Conservation (phyloP, 2,113 vertebrate genomes). For the Mormoops blainvillei region DNA sequence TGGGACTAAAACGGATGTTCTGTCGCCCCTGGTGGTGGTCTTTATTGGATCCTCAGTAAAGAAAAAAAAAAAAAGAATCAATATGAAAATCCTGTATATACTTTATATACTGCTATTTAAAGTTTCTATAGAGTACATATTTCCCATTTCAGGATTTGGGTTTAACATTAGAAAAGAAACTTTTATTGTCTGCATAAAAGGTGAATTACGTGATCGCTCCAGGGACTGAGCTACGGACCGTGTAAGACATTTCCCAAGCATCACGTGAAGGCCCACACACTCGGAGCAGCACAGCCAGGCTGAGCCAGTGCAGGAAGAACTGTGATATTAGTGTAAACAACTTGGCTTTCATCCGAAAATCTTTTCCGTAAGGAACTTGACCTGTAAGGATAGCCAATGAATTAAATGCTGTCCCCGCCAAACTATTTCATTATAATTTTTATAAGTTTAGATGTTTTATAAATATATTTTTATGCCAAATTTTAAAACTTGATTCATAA, state of each 20-base stretch:
- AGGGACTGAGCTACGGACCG: background rate
- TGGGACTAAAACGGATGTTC: background rate
- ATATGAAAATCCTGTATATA: background rate
- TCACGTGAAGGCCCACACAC: background rate
- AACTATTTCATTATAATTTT: background rate
- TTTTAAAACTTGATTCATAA: background rate
- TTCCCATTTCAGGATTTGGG: background rate
- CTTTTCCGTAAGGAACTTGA: background rate
- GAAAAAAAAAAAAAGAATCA: background rate
- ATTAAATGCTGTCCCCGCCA: background rate
- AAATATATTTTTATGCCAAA: background rate
- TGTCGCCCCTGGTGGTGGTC: background rate
- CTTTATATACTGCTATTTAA: background rate
- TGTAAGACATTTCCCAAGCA: background rate
- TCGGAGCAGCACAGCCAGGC: background rate
- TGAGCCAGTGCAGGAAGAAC: background rate
- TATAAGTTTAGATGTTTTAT: background rate
- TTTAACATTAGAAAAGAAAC: background rate
- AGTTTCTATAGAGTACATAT: background rate
- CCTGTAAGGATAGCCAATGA: background rate
- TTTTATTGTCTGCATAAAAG: background rate
- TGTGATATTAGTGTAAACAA: background rate
- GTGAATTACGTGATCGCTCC: background rate
- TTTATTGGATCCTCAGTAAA: background rate
- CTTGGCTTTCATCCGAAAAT: background rate